Base-by-base conservation (phyloP, 2,888 invertebrate genomes). In the Eupithecia vulgata region DNA sequence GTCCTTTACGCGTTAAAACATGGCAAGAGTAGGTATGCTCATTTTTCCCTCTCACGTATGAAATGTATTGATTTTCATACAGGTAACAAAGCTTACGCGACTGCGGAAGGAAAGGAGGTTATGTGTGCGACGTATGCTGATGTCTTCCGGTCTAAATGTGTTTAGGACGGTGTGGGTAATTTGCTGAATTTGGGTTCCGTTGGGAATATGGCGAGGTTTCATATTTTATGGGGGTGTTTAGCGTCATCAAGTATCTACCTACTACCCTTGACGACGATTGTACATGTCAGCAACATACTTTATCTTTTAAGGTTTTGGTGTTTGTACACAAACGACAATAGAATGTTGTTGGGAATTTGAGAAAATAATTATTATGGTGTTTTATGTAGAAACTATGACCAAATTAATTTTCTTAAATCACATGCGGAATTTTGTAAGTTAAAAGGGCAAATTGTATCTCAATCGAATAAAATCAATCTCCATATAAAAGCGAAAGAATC, bases 31-130 rank as follows among this genome's bases (percentile, higher is more conserved):
- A 21, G 15, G 8, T 21, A 61, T 61, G 30, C 17, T 61, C 61
- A 61, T 74, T 74, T 73, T 71, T 35, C 68, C 68, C 25, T 69
- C 71, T 72, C 71, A 15, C 65, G 67, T 69, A 75, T 67, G 62
- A 57, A 68, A 67, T 30, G 57, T 75, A 75, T 75, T 75, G 75
- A 75, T 75, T 75, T 75, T 75, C 48, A 45, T 40, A 67, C 72
- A 75, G 75, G 72, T 72, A 67, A 70, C 70, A 67, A 66, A 71
- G 74, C 69, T 67, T 76, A 77, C 70, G 68, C 76, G 71, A 74
- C 74, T 74, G 68, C 71, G 76, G 76, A 76, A 77, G 76, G 74
- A 74, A 78, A 67, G 45, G 71, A 71, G 74, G 74, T 74, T 72
- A 52, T 52, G 48, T 52, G 67, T 70, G 57, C 57, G 15, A 71